phyloP scores from a whole-genome alignment of 2,113 vertebrate species.

The Nibea albiflora region DNA sequence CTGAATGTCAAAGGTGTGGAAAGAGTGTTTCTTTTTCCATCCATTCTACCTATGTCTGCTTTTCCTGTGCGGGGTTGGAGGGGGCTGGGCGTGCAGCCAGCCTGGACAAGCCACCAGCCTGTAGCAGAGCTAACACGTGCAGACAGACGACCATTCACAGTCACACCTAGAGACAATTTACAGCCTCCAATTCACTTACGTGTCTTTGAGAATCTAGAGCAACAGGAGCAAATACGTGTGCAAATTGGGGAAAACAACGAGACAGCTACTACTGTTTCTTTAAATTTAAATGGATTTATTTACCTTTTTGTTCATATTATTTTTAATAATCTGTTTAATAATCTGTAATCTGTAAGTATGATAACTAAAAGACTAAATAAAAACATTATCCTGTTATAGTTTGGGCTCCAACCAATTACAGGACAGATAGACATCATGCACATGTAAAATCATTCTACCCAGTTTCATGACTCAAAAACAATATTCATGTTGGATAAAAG shows the following conservation, averaged over 20 bases:
- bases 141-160: conserved; percentile 9
- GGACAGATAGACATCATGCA: not conserved
- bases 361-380: too few relatives aligned
- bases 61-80: not conserved
- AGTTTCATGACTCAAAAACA: not conserved
- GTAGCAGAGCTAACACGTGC: conserved; percentile 11
- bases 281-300: too few relatives aligned
- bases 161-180: conserved; percentile 17
- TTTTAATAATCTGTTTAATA: not conserved
- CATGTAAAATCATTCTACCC: not conserved
- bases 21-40: conserved; percentile 6
- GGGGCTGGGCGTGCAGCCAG: not conserved
- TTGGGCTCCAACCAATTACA: not conserved
- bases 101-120: not conserved
- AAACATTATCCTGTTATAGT: not conserved
- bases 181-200: not conserved
- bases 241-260: too few relatives aligned
- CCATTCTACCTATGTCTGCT: not conserved
- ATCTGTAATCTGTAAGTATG: not conserved
- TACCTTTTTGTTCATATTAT: not conserved
- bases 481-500: not conserved
- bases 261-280: too few relatives aligned
- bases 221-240: not conserved
- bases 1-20: not conserved
- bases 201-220: conserved; percentile 3